A percentile compares a stretch with the other conserved stretches of the same genome.
These are phyloP conservation scores for Scatophagus argus DNA, from an alignment of 2,113 vertebrate species.

Conservation along the genomic window DNA sequence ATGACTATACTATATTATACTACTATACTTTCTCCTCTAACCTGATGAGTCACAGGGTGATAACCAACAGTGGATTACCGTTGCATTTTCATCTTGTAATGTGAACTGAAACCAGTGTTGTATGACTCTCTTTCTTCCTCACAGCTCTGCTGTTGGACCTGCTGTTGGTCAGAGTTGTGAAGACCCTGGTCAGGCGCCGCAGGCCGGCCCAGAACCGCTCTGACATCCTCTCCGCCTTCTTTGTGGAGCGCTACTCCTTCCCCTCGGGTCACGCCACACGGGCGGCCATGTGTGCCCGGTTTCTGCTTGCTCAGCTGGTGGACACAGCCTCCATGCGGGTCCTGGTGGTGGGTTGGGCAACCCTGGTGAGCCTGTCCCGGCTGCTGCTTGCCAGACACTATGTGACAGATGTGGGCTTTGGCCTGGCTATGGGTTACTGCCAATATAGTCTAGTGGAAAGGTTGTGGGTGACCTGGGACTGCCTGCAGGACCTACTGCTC, in stretches of 20 bases:
- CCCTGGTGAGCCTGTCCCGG: slow-evolving; percentile 87
- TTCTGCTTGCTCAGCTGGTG: slow-evolving; percentile 88
- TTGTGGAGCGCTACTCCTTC: slow-evolving; percentile 92
- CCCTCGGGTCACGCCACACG: slow-evolving; percentile 91
- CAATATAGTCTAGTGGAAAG: slow-evolving; percentile 89
- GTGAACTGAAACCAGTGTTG: neutral
- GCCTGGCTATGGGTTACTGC: slow-evolving; percentile 88
- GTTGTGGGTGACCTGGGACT: slow-evolving; percentile 89
- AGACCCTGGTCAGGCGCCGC: slow-evolving; percentile 87
- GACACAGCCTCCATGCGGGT: slow-evolving; percentile 86
- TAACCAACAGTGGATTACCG: too few species aligned
- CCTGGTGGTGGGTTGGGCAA: slow-evolving; percentile 89
- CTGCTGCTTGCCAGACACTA: slow-evolving; percentile 92
- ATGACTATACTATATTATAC: too few species aligned
- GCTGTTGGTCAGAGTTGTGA: slow-evolving; percentile 86
- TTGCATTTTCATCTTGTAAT: too few species aligned
- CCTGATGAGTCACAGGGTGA: too few species aligned
- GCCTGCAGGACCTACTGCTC: slow-evolving; percentile 82
- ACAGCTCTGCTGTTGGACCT: slow-evolving; percentile 90
- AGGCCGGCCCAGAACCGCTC: slow-evolving; percentile 89
- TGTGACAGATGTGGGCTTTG: slow-evolving; percentile 90
- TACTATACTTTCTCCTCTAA: too few species aligned
- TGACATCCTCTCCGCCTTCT: slow-evolving; percentile 90
- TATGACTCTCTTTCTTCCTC: neutral
- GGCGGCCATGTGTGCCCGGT: slow-evolving; percentile 88